A percentile compares a stretch with the other conserved stretches of the same genome.
These are phyloP conservation scores for Tortrix viridana DNA, from an alignment of 2,888 invertebrate species.

Conservation along the genomic window DNA sequence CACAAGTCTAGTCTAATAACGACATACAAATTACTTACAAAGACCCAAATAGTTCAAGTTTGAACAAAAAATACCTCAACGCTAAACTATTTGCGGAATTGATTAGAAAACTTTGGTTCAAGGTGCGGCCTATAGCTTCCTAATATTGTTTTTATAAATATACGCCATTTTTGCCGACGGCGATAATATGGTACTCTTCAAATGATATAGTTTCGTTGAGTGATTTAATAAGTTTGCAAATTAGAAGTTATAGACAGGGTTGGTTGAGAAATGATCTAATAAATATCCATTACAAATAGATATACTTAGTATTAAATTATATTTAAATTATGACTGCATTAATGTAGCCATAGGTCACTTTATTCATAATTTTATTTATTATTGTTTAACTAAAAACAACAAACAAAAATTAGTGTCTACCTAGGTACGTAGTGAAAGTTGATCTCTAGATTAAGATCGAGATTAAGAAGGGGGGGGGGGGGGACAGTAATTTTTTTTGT, in stretches of 20 bases:
- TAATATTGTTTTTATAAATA: conserved; percentile 10
- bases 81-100: conserved; percentile 10
- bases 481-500: too few relatives aligned
- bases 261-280: not conserved
- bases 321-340: too few relatives aligned
- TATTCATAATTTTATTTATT: too few relatives aligned
- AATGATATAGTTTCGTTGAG: not conserved
- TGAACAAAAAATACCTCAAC: not conserved
- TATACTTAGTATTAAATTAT: too few relatives aligned
- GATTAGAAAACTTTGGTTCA: conserved; percentile 22
- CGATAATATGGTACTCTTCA: conserved; percentile 9
- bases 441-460: too few relatives aligned
- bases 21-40: conserved; percentile 6
- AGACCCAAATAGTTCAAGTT: conserved; percentile 13
- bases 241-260: not conserved
- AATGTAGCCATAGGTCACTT: not conserved
- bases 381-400: too few relatives aligned
- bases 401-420: too few relatives aligned
- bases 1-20: not conserved
- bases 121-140: conserved; percentile 1
- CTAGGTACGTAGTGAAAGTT: too few relatives aligned
- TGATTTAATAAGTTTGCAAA: conserved; percentile 9
- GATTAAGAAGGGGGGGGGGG: too few relatives aligned
- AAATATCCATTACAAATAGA: not conserved
- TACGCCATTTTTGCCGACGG: not conserved